Percentiles rank a stretch among this genome's conserved stretches.
phyloP scores from a whole-genome alignment of 2,113 vertebrate genomes.

The Hylia prasina region DNA sequence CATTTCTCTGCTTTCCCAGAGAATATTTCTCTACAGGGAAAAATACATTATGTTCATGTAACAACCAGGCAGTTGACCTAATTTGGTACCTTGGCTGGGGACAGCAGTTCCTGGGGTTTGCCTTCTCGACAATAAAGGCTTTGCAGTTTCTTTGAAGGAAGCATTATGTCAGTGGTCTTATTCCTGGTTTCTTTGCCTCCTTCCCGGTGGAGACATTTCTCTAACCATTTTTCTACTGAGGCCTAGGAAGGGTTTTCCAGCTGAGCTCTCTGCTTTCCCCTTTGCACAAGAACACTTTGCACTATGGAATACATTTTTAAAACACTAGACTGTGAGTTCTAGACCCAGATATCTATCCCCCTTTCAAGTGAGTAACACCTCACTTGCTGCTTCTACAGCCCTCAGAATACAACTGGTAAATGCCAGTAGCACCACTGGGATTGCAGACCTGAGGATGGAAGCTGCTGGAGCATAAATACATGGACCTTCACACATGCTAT shows the following conservation, averaged over 20 bases:
- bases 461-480: neutral
- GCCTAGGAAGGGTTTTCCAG: neutral
- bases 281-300: neutral
- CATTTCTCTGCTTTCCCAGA: too few species aligned
- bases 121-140: neutral
- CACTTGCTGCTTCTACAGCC: neutral
- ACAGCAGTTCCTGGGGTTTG: neutral
- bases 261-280: neutral
- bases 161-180: neutral
- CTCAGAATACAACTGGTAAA: neutral
- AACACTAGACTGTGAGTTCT: neutral
- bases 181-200: neutral
- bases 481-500: neutral
- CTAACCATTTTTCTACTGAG: neutral
- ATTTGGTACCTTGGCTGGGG: accelerated
- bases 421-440: neutral
- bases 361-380: neutral
- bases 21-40: too few species aligned
- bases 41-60: too few species aligned
- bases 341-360: neutral
- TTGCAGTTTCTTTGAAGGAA: neutral
- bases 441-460: neutral
- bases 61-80: too few species aligned
- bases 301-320: neutral
- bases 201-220: neutral